Base-by-base conservation (phyloP, 1,140 invertebrate genomes). In the Macrostomum lignano region DNA sequence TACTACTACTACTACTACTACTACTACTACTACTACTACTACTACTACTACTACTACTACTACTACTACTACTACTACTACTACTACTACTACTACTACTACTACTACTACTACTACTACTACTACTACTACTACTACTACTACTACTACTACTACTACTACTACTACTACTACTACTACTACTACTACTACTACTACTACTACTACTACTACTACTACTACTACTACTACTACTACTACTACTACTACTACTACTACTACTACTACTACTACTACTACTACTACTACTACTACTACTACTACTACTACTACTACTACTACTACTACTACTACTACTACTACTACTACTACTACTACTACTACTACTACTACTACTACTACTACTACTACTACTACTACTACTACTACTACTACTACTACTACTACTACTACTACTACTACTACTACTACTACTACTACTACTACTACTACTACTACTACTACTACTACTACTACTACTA, bases 21-120 rank as follows among this genome's bases (percentile, higher is more conserved):
- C 31, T 33, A 26, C 31, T 33, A 33, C 31, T 33, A 26, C 31
- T 77, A 22, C 71, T 71, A 33, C 55, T 33, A 22, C 31, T 21
- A 33, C 6, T 33, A 33, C 20, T 17, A 33, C 31, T 33, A 23
- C 31, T 21, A 23, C 31, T 33, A 21, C 31, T 6, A 33, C 15
- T 33, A 21, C 31, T 21, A 33, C 31, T 22, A 21, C 31, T 21
- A 22, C 31, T 23, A 6, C 31, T 6, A 33, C 31, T 33, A 6
- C 31, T 33, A 26, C 31, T 33, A 33, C 15, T 33, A 33, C 31
- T 33, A 21, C 20, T 33, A 33, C 31, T 33, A 21, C 31, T 33
- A 33, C 31, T 33, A 33, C 31, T 33, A 33, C 31, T 22, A 21
- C 31, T 22, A 33, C 6, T 23, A 21, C 31, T 33, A 33, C 31